phyloP scores from a whole-genome alignment of 2,888 invertebrate genomes.

The Cryptus armator region DNA sequence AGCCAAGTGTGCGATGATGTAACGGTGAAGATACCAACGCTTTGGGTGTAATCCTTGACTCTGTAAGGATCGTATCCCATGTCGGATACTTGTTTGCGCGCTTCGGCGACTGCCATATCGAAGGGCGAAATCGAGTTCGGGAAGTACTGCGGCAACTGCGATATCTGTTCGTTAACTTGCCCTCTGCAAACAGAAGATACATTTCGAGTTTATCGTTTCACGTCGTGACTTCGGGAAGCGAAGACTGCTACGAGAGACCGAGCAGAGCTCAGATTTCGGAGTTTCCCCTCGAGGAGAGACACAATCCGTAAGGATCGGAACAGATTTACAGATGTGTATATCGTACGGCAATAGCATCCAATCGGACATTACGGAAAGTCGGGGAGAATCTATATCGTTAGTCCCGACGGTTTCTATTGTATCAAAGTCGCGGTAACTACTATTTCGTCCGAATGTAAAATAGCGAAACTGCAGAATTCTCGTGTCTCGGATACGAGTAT shows the following conservation, averaged over 20 bases:
- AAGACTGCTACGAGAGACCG: not conserved
- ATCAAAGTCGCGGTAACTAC: constrained; percentile 30
- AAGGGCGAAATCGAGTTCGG: constrained; percentile 95
- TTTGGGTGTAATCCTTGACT: constrained; percentile 91
- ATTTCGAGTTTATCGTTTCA: not conserved
- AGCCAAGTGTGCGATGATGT: constrained; percentile 92
- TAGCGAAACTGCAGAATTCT: constrained; percentile 33
- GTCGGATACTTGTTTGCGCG: constrained; percentile 89
- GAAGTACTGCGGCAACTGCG: constrained; percentile 90
- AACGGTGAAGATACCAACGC: constrained; percentile 89
- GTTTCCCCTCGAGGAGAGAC: not conserved
- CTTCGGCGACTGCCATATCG: constrained; percentile 93
- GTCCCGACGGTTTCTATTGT: constrained; percentile 9
- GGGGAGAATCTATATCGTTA: not conserved
- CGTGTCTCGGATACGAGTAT: constrained; percentile 5
- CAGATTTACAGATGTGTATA: not conserved
- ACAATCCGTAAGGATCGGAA: not conserved
- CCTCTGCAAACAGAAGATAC: constrained; percentile 83
- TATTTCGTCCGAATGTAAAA: constrained; percentile 16
- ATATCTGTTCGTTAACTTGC: constrained; percentile 91
- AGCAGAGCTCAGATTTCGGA: not conserved
- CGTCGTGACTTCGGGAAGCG: not conserved
- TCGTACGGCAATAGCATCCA: not conserved
- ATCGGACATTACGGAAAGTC: constrained; percentile 12
- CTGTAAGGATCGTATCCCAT: constrained; percentile 91